Evolutionary conservation across 2,888 invertebrate genomes (phyloP).

Genomic region (Trichopoda pennipes): DNA sequence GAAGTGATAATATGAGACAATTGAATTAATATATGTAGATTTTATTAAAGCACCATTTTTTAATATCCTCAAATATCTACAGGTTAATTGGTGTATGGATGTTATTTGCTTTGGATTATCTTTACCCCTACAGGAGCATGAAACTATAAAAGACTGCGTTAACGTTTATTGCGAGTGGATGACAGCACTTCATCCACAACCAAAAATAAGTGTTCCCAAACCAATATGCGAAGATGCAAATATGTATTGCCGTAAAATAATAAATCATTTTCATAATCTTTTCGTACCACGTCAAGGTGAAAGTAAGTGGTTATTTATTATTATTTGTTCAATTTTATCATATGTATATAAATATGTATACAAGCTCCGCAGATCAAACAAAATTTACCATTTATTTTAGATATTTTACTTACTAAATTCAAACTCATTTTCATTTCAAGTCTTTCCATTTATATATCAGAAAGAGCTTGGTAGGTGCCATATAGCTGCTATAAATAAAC

Average conservation of each 20-base stretch:
- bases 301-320: constrained; percentile 84
- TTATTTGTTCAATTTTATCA: neutral
- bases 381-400: constrained; percentile 53
- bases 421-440: constrained; percentile 83
- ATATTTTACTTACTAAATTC: constrained; percentile 40
- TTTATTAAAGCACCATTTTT: neutral
- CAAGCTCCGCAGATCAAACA: constrained; percentile 39
- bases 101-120: constrained; percentile 95
- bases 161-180: constrained; percentile 99
- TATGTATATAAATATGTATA: neutral
- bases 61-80: neutral
- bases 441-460: constrained; percentile 94
- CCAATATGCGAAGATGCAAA: constrained; percentile 95
- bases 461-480: constrained; percentile 87
- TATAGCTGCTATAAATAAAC: constrained; percentile 18
- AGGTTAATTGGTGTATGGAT: constrained; percentile 94
- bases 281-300: constrained; percentile 96
- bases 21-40: too few relatives aligned
- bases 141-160: constrained; percentile 96
- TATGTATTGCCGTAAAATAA: constrained; percentile 93
- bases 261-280: constrained; percentile 95
- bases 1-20: too few relatives aligned
- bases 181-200: constrained; percentile 90
- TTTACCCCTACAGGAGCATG: constrained; percentile 93
- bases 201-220: constrained; percentile 93